Conservation (phyloP, 2,888 invertebrate species). For the Xiphydria camelus region DNA sequence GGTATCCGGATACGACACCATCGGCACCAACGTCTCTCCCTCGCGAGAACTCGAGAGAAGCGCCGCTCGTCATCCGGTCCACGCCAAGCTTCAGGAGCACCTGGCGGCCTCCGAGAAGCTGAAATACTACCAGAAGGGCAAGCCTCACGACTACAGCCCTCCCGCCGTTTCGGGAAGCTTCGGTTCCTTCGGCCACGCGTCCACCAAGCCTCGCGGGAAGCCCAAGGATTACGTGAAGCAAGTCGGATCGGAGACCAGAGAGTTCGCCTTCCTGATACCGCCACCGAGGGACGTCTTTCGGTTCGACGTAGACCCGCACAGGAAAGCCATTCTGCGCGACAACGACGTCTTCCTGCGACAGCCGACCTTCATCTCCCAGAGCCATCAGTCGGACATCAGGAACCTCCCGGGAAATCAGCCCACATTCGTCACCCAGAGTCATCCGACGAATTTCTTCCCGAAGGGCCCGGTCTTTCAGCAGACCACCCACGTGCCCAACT, state of each 20-base stretch:
- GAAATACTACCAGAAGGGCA: conserved; percentile 18
- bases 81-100: conserved; percentile 49
- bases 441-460: conserved; percentile 2
- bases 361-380: conserved; percentile 31
- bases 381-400: neutral
- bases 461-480: conserved; percentile 12
- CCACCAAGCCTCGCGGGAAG: conserved; percentile 52
- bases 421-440: conserved; percentile 26
- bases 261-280: conserved; percentile 48
- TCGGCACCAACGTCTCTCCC: conserved; percentile 40
- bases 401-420: conserved; percentile 29
- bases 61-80: conserved; percentile 40
- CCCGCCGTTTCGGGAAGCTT: conserved; percentile 61
- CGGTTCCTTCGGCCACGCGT: conserved; percentile 64
- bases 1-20: conserved; percentile 41
- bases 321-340: conserved; percentile 41
- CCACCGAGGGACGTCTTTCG: conserved; percentile 47
- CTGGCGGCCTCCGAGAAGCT: conserved; percentile 43
- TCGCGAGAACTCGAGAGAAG: conserved; percentile 36
- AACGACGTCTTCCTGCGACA: conserved; percentile 39
- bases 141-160: conserved; percentile 34
- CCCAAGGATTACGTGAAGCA: conserved; percentile 26
- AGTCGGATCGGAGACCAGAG: conserved; percentile 41
- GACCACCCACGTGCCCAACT: conserved; percentile 6
- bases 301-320: conserved; percentile 44